These are phyloP conservation scores for Corythaixoides concolor DNA, from an alignment of 2,113 vertebrate species.

Conservation along the genomic window DNA sequence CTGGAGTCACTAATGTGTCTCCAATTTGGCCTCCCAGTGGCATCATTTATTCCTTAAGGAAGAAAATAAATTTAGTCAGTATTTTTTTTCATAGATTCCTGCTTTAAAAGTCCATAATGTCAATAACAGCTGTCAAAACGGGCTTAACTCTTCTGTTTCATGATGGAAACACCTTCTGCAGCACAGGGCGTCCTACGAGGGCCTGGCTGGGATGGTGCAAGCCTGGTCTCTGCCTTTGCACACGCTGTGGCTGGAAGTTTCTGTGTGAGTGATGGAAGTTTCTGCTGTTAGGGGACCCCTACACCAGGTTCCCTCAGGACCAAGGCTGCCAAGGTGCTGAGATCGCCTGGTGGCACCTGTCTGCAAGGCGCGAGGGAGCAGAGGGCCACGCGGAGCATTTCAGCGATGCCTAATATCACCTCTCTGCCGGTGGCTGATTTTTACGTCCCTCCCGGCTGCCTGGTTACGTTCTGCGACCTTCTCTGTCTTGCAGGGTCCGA, in stretches of 20 bases:
- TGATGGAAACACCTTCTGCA: neutral
- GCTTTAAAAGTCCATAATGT: neutral
- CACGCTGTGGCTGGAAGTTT: neutral
- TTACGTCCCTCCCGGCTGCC: neutral
- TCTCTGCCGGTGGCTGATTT: neutral
- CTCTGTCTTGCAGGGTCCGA: conserved; percentile 78
- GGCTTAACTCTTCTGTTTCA: neutral
- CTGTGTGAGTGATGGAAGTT: neutral
- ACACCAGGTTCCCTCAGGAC: neutral
- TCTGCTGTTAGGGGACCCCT: neutral
- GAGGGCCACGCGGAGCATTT: fast-evolving
- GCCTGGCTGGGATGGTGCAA: neutral
- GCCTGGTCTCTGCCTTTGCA: neutral
- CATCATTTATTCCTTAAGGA: neutral
- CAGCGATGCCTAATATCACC: neutral
- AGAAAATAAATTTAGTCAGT: neutral
- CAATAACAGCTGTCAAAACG: neutral
- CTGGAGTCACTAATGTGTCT: neutral
- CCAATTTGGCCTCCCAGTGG: neutral
- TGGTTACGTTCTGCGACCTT: neutral
- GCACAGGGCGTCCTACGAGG: neutral
- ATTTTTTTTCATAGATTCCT: neutral
- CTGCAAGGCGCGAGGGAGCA: neutral
- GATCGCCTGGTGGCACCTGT: neutral
- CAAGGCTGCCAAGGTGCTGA: neutral